Evolutionary conservation across 1,140 invertebrate genomes (phyloP).

Genomic region (Ips nitidus): DNA sequence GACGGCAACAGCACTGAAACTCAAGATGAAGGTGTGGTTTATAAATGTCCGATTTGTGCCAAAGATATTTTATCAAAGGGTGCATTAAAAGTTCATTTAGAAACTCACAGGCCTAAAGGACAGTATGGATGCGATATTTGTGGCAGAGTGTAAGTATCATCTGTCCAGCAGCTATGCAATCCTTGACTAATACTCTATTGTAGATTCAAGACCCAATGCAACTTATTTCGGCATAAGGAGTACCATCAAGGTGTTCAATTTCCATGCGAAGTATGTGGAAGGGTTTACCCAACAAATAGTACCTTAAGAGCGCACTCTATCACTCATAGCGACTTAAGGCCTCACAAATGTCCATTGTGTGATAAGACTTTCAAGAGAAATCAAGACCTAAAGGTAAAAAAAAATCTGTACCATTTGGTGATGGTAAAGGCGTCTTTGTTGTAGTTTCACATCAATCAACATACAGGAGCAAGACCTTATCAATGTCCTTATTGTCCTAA

Average conservation of each 20-base stretch:
- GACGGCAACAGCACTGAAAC: neutral
- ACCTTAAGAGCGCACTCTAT: constrained; percentile 71
- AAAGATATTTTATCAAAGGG: constrained; percentile 64
- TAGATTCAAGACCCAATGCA: constrained; percentile 71
- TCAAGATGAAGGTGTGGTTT: constrained; percentile 2
- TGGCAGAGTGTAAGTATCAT: constrained; percentile 65
- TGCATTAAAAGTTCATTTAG: constrained; percentile 67
- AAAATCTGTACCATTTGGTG: neutral
- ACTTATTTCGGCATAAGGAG: constrained; percentile 66
- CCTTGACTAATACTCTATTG: constrained; percentile 36
- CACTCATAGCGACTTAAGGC: constrained; percentile 68
- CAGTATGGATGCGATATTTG: constrained; percentile 68
- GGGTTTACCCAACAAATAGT: constrained; percentile 70
- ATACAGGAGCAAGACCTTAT: constrained; percentile 79
- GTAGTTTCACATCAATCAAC: constrained; percentile 75
- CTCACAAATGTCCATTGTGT: constrained; percentile 70
- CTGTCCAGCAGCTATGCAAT: neutral
- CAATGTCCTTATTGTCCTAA: constrained; percentile 80
- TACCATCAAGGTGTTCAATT: constrained; percentile 66
- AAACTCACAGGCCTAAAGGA: constrained; percentile 64
- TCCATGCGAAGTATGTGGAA: constrained; percentile 66
- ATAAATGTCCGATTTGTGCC: constrained; percentile 61
- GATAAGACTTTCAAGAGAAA: constrained; percentile 76
- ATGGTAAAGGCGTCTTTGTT: constrained; percentile 19
- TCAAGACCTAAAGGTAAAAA: constrained; percentile 67